These are phyloP conservation scores for Phataginus tetradactyla DNA, from an alignment of 2,797 vertebrate species.

Conservation along the genomic window DNA sequence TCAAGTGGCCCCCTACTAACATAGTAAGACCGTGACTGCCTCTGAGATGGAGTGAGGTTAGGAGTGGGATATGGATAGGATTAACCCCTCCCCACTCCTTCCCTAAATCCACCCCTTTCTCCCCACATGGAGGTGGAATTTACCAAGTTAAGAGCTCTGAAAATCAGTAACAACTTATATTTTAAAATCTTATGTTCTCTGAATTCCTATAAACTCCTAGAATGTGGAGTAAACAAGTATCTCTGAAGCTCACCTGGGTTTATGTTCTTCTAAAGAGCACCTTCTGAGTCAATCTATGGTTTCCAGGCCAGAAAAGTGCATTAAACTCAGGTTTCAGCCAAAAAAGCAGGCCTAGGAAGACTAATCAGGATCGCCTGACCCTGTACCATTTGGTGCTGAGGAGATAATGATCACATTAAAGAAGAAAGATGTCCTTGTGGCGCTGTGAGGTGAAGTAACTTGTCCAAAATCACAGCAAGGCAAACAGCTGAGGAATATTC, in stretches of 20 bases:
- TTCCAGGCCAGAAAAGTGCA: constrained; percentile 24
- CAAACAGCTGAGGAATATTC: constrained; percentile 21
- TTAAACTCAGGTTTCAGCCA: background rate
- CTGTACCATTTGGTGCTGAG: background rate
- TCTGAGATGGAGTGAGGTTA: background rate
- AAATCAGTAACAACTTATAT: constrained; percentile 28
- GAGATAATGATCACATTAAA: background rate
- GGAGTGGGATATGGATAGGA: background rate
- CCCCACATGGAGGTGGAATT: background rate
- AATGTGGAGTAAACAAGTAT: background rate
- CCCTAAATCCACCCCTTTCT: background rate
- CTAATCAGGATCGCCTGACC: background rate
- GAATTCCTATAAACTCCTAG: background rate
- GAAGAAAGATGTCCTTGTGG: background rate
- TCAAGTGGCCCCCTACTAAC: background rate
- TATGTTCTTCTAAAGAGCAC: background rate
- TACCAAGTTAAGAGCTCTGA: constrained; percentile 29
- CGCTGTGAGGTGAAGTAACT: background rate
- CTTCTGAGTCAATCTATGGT: constrained; percentile 32
- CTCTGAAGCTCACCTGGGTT: background rate
- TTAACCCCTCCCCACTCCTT: background rate
- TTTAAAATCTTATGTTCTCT: constrained; percentile 31
- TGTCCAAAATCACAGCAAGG: constrained; percentile 35
- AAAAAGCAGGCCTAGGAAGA: constrained; percentile 22
- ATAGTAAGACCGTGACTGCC: background rate